Evolutionary conservation across 2,113 vertebrate species (phyloP), one percentile per base, ranked within the genome.

Genomic region (Gasterosteus aculeatus): DNA sequence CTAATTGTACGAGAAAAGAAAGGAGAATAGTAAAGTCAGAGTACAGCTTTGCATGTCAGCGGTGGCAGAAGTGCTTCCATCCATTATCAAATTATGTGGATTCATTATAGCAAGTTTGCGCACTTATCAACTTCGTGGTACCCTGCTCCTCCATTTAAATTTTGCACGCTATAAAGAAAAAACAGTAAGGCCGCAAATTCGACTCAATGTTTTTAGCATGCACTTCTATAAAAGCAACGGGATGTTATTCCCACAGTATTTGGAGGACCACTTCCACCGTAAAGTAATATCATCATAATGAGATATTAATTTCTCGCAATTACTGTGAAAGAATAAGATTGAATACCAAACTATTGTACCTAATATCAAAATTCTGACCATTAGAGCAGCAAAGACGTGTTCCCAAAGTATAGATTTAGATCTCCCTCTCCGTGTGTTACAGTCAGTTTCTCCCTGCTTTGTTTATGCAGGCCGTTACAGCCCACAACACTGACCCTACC

Each of bases 141-240:
- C 22, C 7, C n/a, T n/a, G 9, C n/a, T 18, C 31, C 63, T 56
- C 12, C 22, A 54, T 68, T 71, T 66, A 22, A 49, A 69, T 56
- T 29, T 3, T 19, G 26, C 29, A 19, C 38, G 18, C 15, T 1
- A n/a, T 44, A 69, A 74, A 49, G 26, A 39, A 49, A 75, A 69
- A 58, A 49, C n/a, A 38, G 38, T 38, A 10, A 51, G 8, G 49
- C 42, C n/a, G 9, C 53, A 54, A 54, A 54, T 47, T 39, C 18
- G 19, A 65, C 29, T 22, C 39, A 39, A n/a, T 58, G 59, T 59
- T 44, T 18, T 31, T 18, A 22, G 49, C 22, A 39, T 56, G 39
- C 42, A 64, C 1, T 35, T 54, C 38, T 41, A 42, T 56, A 56
- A 56, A 56, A 29, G 22, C 53, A 56, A 10, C 11, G 53, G 12